phyloP scores from a whole-genome alignment of 2,888 invertebrate species.

The Eueremaeus valkanovi region DNA sequence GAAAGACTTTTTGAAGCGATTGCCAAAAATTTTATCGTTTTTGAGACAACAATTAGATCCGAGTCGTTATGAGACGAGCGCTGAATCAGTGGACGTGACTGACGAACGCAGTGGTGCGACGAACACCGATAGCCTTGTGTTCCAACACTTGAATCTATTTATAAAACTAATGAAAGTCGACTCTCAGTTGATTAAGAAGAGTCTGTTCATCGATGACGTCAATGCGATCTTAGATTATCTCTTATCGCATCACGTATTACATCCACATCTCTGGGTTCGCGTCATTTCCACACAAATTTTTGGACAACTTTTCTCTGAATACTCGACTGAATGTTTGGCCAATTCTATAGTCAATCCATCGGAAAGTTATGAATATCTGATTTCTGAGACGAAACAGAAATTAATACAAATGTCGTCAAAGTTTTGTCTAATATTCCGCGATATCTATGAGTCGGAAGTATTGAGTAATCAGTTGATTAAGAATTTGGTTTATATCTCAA shows the following conservation, averaged over 20 bases:
- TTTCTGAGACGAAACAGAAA: constrained; percentile 44
- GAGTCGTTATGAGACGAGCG: not conserved
- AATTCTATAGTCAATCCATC: constrained; percentile 62
- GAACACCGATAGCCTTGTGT: constrained; percentile 39
- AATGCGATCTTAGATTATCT: constrained; percentile 47
- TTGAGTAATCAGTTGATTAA: constrained; percentile 41
- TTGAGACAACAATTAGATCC: constrained; percentile 42
- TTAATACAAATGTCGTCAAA: constrained; percentile 42
- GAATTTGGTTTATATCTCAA: constrained; percentile 41
- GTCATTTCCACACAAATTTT: constrained; percentile 71
- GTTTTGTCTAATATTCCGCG: constrained; percentile 40
- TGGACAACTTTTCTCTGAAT: constrained; percentile 64
- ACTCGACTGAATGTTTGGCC: constrained; percentile 62
- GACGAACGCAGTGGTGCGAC: not conserved
- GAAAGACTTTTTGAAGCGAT: constrained; percentile 63
- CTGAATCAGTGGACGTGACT: too few relatives aligned
- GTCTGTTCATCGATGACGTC: constrained; percentile 1
- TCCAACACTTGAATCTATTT: constrained; percentile 37
- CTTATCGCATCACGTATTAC: constrained; percentile 58
- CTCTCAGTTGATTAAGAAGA: constrained; percentile 41
- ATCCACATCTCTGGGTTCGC: constrained; percentile 84
- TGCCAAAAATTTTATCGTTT: constrained; percentile 58
- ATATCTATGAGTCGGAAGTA: constrained; percentile 35
- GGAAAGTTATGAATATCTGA: constrained; percentile 42
- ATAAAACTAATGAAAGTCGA: constrained; percentile 48